phyloP scores from a whole-genome alignment of 1,140 invertebrate species.

The Rhyacophila brunnea region DNA sequence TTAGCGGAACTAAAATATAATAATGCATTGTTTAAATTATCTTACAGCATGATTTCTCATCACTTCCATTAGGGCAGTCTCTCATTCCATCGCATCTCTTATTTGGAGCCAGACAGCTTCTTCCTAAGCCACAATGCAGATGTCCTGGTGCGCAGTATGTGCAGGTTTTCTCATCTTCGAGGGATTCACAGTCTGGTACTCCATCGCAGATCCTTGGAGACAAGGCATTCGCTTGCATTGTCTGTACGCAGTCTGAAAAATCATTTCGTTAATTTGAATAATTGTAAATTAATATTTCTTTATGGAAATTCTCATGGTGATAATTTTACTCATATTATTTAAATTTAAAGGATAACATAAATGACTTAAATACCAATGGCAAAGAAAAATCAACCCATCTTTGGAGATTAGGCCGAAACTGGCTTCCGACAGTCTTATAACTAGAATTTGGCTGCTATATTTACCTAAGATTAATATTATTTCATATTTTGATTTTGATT shows the following conservation, averaged over 20 bases:
- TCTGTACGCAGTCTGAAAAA: slow-evolving; percentile 65
- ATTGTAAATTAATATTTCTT: background rate
- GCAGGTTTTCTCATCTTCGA: slow-evolving; percentile 76
- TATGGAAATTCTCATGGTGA: too few species aligned
- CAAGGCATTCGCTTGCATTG: slow-evolving; percentile 67
- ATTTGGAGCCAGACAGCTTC: slow-evolving; percentile 67
- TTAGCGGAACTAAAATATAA: too few species aligned
- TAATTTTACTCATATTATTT: too few species aligned
- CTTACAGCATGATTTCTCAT: slow-evolving; percentile 83
- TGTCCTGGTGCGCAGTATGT: slow-evolving; percentile 67
- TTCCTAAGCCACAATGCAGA: slow-evolving; percentile 75
- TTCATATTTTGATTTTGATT: too few species aligned
- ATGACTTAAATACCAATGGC: too few species aligned
- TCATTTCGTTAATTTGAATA: background rate
- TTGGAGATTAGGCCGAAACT: too few species aligned
- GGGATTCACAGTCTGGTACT: slow-evolving; percentile 79
- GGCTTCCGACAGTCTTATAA: too few species aligned
- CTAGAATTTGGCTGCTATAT: too few species aligned
- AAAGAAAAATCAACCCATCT: too few species aligned
- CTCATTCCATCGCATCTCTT: slow-evolving; percentile 77
- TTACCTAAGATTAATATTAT: too few species aligned
- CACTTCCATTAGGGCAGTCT: slow-evolving; percentile 83
- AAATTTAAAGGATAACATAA: too few species aligned
- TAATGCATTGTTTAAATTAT: slow-evolving; percentile 33
- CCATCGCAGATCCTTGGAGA: slow-evolving; percentile 81